Evolutionary conservation across 2,888 invertebrate genomes (phyloP).

Genomic region (Pteria penguin): DNA sequence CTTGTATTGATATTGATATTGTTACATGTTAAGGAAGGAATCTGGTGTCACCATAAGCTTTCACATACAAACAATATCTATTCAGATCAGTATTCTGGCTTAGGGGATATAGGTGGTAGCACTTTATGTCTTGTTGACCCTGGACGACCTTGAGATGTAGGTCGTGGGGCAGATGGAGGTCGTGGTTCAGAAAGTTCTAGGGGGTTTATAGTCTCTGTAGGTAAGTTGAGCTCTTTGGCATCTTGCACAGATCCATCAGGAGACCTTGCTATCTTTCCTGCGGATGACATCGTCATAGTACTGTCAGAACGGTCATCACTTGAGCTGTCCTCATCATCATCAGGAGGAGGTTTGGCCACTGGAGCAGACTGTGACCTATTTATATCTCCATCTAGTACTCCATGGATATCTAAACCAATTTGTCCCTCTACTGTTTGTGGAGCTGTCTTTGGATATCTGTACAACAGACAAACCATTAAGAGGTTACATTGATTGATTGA

Average conservation of each 20-base stretch:
- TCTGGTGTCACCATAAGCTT: no score
- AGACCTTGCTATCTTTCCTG: conserved; percentile 58
- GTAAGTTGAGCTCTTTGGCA: conserved; percentile 55
- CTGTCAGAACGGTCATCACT: conserved; percentile 64
- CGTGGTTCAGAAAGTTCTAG: conserved; percentile 59
- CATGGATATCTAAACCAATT: conserved; percentile 55
- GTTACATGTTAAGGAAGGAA: no score
- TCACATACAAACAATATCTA: no score
- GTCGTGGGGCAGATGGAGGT: conserved; percentile 61
- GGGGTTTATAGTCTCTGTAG: conserved; percentile 69
- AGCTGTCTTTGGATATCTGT: conserved; percentile 72
- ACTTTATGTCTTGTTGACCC: conserved; percentile 73
- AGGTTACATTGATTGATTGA: no score
- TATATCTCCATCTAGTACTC: conserved; percentile 42
- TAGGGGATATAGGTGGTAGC: conserved; percentile 71
- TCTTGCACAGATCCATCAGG: conserved; percentile 39
- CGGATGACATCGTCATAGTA: conserved; percentile 66
- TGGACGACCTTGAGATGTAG: conserved; percentile 62
- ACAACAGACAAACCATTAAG: conserved; percentile 4
- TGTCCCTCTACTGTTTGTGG: conserved; percentile 69
- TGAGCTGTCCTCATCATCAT: conserved; percentile 48
- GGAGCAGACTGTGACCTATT: conserved; percentile 68
- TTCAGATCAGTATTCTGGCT: conserved; percentile 21
- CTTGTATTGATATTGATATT: no score
- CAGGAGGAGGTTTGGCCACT: conserved; percentile 53